phyloP scores from a whole-genome alignment of 1,140 invertebrate genomes.

The Macrocentrus cingulum region DNA sequence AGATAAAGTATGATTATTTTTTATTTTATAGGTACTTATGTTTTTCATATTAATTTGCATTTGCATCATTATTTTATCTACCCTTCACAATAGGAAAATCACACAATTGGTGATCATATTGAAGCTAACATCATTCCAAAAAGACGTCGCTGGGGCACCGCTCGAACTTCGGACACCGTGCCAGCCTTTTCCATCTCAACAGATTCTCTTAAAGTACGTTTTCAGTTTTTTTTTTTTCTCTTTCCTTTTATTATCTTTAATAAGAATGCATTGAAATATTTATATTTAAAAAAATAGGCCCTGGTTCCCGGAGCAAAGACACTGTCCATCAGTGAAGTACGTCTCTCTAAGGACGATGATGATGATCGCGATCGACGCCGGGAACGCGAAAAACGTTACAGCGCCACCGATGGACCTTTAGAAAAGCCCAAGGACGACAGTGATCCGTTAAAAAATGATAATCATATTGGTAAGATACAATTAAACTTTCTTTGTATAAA shows the following conservation, averaged over 20 bases:
- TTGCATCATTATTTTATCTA: slow-evolving; percentile 17
- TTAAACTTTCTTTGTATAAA: no score
- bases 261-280: no score
- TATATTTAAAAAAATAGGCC: no score
- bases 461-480: slow-evolving; percentile 55
- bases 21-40: slow-evolving; percentile 4
- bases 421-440: slow-evolving; percentile 42
- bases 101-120: slow-evolving; percentile 37
- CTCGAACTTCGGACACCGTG: slow-evolving; percentile 41
- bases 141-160: slow-evolving; percentile 56
- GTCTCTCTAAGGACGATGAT: slow-evolving; percentile 54
- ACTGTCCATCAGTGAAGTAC: slow-evolving; percentile 57
- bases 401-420: slow-evolving; percentile 34
- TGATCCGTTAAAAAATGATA: slow-evolving; percentile 43
- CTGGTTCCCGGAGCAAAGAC: slow-evolving; percentile 63
- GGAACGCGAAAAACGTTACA: slow-evolving; percentile 43
- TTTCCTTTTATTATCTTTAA: slow-evolving; percentile 3
- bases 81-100: slow-evolving; percentile 56
- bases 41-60: slow-evolving; percentile 2
- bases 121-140: slow-evolving; percentile 48
- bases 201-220: slow-evolving; percentile 56
- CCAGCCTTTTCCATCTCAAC: slow-evolving; percentile 58
- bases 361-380: slow-evolving; percentile 47
- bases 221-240: background rate
- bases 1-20: slow-evolving; percentile 37